phyloP scores from a whole-genome alignment of 2,888 invertebrate species.

The Diloba caeruleocephala region DNA sequence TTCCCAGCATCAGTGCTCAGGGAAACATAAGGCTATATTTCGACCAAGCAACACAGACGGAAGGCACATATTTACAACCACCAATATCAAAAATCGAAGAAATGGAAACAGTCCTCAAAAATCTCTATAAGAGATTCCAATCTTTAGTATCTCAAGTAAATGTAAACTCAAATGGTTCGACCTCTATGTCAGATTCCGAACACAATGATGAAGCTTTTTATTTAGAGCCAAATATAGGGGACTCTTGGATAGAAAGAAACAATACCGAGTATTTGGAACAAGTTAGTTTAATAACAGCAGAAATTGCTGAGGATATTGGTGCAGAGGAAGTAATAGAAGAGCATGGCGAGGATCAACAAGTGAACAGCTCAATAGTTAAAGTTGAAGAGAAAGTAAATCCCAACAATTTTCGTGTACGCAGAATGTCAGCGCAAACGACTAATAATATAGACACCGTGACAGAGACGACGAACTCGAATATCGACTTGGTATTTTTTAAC shows the following conservation, averaged over 20 bases:
- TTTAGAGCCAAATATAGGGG: constrained; percentile 29
- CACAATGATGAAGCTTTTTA: constrained; percentile 41
- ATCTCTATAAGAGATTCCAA: constrained; percentile 62
- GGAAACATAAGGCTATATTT: constrained; percentile 51
- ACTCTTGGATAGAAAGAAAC: constrained; percentile 39
- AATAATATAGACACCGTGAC: constrained; percentile 62
- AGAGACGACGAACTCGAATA: constrained; percentile 10
- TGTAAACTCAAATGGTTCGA: constrained; percentile 25
- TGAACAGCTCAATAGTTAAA: constrained; percentile 31
- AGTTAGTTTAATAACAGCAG: neutral
- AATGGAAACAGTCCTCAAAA: constrained; percentile 59
- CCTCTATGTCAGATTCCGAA: constrained; percentile 49
- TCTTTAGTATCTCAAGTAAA: constrained; percentile 52
- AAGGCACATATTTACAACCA: constrained; percentile 41
- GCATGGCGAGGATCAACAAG: constrained; percentile 16
- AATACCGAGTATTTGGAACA: constrained; percentile 17
- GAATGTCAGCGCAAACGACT: constrained; percentile 75
- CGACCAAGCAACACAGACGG: constrained; percentile 72
- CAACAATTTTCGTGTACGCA: constrained; percentile 61
- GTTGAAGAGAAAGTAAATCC: constrained; percentile 43
- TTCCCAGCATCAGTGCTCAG: constrained; percentile 50
- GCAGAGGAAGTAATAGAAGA: constrained; percentile 20
- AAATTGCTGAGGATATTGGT: constrained; percentile 19
- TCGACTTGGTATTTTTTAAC: constrained; percentile 62
- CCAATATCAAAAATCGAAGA: constrained; percentile 59